Base-by-base conservation (phyloP, 2,797 vertebrate species). In the Epinephelus awoara region DNA sequence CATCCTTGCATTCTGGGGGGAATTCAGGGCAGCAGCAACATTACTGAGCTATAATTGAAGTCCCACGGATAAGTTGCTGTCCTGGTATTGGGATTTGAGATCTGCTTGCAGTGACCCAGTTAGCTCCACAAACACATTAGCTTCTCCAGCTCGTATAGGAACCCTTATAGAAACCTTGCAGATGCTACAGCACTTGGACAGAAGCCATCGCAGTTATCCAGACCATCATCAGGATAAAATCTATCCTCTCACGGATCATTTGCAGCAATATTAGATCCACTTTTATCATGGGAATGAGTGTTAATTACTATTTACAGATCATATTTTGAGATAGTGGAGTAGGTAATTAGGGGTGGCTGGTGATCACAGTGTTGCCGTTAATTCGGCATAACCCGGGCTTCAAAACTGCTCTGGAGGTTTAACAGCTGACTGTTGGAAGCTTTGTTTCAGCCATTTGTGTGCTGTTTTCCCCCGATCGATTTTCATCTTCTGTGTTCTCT, bases 71-170 rank as follows among this genome's bases (percentile, higher is more conserved):
- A 84, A 79, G 82, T 77, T 86, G 68, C 70, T 67, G 80, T 80
- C 63, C 80, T 78, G 70, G 62, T 80, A 47, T 64, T 81, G 75
- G 80, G 80, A 73, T 84, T 83, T 82, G 50, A 84, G 80, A 83
- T 88, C 49, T 81, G 83, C 83, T 84, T 57, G 69, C 80, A 57
- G 75, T 92, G 92, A 93, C 92, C 90, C 82, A 93, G 85, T 92
- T 93, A 85, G 74, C 67, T 68, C 67, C 58, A 72, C 77, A 85
- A 86, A 85, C 88, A 85, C 82, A 67, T 13, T 18, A 52, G 74
- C 80, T 64, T 67, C 75, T 66, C 70, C 63, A 29, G 58, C 84
- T 84, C 68, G 15, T 73, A 80, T 50, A 82, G 72, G 83, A 75
- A 51, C 40, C n/a, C 79, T 62, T 44, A 81, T 10, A 75, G 63